phyloP scores from a whole-genome alignment of 2,113 vertebrate species.

The Saguinus imperator region DNA sequence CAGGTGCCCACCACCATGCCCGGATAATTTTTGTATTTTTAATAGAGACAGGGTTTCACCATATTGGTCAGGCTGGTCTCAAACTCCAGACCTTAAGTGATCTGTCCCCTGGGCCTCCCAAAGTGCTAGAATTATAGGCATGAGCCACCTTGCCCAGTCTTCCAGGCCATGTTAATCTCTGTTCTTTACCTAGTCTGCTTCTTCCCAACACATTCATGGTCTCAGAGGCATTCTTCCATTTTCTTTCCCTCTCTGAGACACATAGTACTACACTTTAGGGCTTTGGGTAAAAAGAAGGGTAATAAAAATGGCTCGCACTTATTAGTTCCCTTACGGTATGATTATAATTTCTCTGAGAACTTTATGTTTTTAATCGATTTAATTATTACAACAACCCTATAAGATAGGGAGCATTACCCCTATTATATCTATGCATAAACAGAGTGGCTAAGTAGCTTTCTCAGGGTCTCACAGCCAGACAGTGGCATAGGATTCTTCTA shows the following conservation, averaged over 20 bases:
- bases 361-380: background rate
- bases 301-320: background rate
- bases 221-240: background rate
- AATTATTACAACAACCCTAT: background rate
- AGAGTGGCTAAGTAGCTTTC: background rate
- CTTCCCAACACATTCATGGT: background rate
- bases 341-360: background rate
- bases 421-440: background rate
- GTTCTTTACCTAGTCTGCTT: background rate
- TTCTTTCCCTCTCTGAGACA: background rate
- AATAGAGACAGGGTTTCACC: no score
- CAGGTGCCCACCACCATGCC: no score
- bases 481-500: background rate
- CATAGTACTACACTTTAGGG: rapidly evolving
- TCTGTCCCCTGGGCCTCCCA: no score
- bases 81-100: no score
- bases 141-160: no score
- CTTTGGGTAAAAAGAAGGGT: background rate
- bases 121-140: no score
- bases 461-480: background rate
- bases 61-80: no score
- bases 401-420: background rate
- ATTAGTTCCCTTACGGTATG: background rate
- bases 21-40: no score
- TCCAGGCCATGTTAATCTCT: background rate